These are phyloP conservation scores for Hylaeus volcanicus DNA, from an alignment of 1,140 invertebrate genomes.

Conservation along the genomic window DNA sequence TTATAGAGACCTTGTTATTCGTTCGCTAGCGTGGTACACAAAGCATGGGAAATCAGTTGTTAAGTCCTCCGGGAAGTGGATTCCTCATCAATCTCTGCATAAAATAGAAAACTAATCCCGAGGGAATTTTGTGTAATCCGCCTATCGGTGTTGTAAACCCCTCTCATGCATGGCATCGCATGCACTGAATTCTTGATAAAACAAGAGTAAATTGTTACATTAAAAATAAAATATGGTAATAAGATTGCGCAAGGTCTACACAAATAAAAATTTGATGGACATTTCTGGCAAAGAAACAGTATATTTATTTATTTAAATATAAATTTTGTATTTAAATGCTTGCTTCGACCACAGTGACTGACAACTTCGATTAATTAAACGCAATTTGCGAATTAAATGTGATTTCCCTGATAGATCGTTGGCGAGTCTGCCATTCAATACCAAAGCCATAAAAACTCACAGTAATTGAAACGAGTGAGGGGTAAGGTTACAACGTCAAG, in stretches of 20 bases:
- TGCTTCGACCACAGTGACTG: too few species aligned
- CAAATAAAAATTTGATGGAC: too few species aligned
- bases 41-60: background rate
- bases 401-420: background rate
- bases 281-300: too few species aligned
- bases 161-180: background rate
- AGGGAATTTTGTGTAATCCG: constrained; percentile 14
- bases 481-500: background rate
- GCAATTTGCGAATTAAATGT: too few species aligned
- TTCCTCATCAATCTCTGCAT: background rate
- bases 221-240: background rate
- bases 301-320: too few species aligned
- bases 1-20: background rate
- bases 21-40: background rate
- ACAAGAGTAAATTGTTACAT: too few species aligned
- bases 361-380: too few species aligned
- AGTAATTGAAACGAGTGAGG: background rate
- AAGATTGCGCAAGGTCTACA: background rate
- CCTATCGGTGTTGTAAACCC: background rate
- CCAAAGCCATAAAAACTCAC: background rate
- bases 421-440: background rate
- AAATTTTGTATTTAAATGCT: too few species aligned
- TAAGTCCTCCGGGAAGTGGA: background rate
- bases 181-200: background rate
- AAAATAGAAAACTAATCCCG: constrained; percentile 13